Conservation (phyloP, 2,888 invertebrate species). For the Acronicta alni region DNA sequence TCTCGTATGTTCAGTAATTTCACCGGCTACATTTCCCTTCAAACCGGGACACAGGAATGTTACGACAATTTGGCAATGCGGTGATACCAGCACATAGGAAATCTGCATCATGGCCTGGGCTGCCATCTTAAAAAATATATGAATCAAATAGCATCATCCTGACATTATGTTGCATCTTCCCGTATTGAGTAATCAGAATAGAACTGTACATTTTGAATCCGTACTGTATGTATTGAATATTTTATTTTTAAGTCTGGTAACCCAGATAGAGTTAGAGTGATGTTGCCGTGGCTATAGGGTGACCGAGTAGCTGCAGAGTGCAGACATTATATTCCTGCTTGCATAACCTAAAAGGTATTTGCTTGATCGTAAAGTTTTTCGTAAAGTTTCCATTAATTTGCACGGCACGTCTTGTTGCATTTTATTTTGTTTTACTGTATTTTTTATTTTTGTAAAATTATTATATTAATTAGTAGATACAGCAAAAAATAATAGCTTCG, state of each 20-base stretch:
- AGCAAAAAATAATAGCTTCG: no score
- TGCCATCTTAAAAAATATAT: no score
- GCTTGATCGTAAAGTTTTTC: constrained; percentile 58
- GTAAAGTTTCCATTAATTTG: constrained; percentile 52
- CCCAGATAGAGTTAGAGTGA: constrained; percentile 13
- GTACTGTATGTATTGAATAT: constrained; percentile 43
- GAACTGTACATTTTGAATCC: no score
- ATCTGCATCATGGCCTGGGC: no score
- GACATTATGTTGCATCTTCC: no score
- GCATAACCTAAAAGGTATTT: constrained; percentile 67
- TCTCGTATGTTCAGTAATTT: no score
- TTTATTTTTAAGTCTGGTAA: constrained; percentile 26
- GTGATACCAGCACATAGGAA: no score
- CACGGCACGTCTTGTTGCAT: constrained; percentile 47
- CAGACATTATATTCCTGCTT: constrained; percentile 64
- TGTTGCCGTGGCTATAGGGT: constrained; percentile 21
- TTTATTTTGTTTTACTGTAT: neutral
- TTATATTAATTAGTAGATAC: neutral
- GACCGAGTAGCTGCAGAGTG: constrained; percentile 55
- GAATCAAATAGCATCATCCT: no score
- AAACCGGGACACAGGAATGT: no score
- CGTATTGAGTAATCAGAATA: no score
- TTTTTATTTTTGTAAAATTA: constrained; percentile 4
- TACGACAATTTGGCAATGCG: no score
- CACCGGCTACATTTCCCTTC: no score